Base-by-base conservation (phyloP, 2,888 invertebrate species). In the Caenorhabditis drosophilae region DNA sequence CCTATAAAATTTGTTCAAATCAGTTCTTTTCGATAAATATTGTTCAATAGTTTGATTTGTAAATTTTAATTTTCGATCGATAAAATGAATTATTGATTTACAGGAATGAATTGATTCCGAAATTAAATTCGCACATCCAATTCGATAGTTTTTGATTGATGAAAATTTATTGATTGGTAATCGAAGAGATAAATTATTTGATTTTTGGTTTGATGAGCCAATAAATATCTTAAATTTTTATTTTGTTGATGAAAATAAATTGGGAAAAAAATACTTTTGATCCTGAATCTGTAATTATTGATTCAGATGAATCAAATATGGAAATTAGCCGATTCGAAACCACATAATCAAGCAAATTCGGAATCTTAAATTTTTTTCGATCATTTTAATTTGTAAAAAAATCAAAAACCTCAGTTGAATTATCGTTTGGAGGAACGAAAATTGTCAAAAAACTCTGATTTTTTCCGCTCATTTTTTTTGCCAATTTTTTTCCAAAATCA, bases 81-180 rank as follows among this genome's bases (percentile, higher is more conserved):
- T 15, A 34, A 47, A 47, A 35, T 47, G 47, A 25, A 47, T 20
- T 9, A 47, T 18, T 4, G 47, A 9, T 35, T 47, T 47, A 35
- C 47, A 47, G 2, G 47, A 34, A 16, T 45, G n/a, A 45, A 45
- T 45, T 7, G 44, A 18, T 23, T 18, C 2, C 3, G 26, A 6
- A 3, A 27, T 45, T 26, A 45, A 27, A 22, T 27, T 26, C 4
- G 27, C 12, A 25, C 44, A 45, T 27, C 26, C 26, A 4, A 45
- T 15, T 4, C 12, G 44, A 2, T 15, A 6, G 2, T 45, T n/a
- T 15, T 45, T n/a, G 2, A 27, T 25, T 25, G 25, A n/a, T 4
- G 9, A 25, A 25, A 7, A 9, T 25, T 23, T 12, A 20, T 40
- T 20, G 6, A 6, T 20, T 40, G 2, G 2, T 23, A 25, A 6